These are phyloP conservation scores for Dicrostonyx torquatus DNA, from an alignment of 2,797 vertebrate species.

Conservation along the genomic window DNA sequence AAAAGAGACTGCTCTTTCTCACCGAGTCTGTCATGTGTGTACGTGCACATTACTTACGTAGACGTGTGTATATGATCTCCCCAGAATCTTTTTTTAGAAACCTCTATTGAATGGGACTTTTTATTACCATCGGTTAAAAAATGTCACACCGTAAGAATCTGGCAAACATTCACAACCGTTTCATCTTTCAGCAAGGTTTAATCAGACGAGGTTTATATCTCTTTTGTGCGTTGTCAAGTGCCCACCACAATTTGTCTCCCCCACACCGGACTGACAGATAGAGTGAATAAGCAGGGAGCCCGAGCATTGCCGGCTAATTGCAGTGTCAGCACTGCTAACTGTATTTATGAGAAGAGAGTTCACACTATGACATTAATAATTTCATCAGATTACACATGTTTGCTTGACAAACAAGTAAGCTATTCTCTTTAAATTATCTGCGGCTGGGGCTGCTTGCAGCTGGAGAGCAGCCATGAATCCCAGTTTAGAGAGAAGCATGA, in stretches of 20 bases:
- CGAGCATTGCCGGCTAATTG: conserved; percentile 84
- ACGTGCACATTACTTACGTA: background rate
- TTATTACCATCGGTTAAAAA: conserved; percentile 79
- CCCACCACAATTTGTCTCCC: conserved; percentile 84
- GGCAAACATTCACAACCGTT: conserved; percentile 83
- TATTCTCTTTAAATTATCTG: conserved; percentile 83
- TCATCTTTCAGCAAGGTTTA: conserved; percentile 88
- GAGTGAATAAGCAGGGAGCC: conserved; percentile 84
- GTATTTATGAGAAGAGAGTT: conserved; percentile 88
- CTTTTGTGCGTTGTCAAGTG: conserved; percentile 86
- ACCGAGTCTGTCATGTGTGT: background rate
- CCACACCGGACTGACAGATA: conserved; percentile 83
- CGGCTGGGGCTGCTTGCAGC: conserved; percentile 76
- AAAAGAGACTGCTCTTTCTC: background rate
- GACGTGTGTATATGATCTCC: background rate
- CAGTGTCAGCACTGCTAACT: conserved; percentile 86
- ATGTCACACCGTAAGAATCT: conserved; percentile 79
- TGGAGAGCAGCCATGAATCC: conserved; percentile 77
- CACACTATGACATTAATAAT: conserved; percentile 87
- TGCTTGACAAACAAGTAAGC: conserved; percentile 86
- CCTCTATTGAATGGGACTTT: conserved; percentile 63
- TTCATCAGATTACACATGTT: conserved; percentile 86
- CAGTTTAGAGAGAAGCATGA: conserved; percentile 79
- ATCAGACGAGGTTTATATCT: conserved; percentile 86
- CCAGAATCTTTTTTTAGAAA: conserved; percentile 66